Base-by-base conservation (phyloP, 2,797 vertebrate species). In the Smutsia gigantea region DNA sequence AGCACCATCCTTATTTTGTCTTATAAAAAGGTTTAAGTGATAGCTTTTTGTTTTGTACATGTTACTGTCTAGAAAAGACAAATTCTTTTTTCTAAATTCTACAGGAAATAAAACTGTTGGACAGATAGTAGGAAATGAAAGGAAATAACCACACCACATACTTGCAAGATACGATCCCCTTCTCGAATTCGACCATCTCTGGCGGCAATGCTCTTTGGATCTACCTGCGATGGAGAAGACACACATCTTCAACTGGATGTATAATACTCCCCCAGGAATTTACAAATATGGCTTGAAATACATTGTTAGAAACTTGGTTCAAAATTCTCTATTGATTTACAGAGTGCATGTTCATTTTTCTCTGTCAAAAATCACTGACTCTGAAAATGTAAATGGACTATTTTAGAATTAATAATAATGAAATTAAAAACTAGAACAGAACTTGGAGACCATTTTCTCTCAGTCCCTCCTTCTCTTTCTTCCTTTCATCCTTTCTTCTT, bases 101-200 rank as follows among this genome's bases (percentile, higher is more conserved):
- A 82, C 23, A 95, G 90, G 74, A 93, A 96, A 86, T 51, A 90
- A 96, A 85, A 61, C 79, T 25, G 2, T 42, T 78, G 23, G 59
- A 59, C 31, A 79, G 69, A 74, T 0, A 15, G 7, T 61, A 68
- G 55, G 42, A 86, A 83, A 90, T 21, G 55, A 74, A 92, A 72
- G 82, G 92, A 96, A 97, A 95, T n/a, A 55, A 69, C 13, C 4
- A 97, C 95, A 37, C 1, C 34, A 98, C 99, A 53, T 99, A 99
- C 99, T 98, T 99, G 99, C 97, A 99, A 98, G 98, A 99, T 99
- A 68, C 99, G 99, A 94, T 99, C 99, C 72, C 99, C 99, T 98
- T 99, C 99, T 77, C 99, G 98, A 97, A 99, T 99, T 61, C 99
- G 99, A 57, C 99, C 99, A 4, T 99, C 99, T 98, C 98, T 99